Percentiles rank a stretch among this genome's conserved stretches.
Evolutionary conservation across 2,888 invertebrate species (phyloP).

Genomic region (Callinectes sapidus): DNA sequence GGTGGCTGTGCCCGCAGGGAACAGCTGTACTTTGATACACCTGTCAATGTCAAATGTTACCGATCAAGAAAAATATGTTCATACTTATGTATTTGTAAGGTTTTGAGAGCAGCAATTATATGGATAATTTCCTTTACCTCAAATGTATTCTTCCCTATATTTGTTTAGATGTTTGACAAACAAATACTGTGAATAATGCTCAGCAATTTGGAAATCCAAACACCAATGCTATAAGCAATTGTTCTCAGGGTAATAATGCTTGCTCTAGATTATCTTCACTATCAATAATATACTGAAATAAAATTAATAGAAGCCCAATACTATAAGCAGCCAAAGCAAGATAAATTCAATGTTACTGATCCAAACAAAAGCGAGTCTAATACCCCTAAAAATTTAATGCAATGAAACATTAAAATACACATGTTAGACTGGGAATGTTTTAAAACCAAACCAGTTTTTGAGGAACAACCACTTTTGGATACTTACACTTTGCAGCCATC

Average conservation of each 20-base stretch:
- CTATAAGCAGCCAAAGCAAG: not conserved
- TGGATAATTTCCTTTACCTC: not conserved
- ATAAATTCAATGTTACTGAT: not conserved
- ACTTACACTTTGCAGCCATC: conserved; percentile 94
- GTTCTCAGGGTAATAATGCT: not conserved
- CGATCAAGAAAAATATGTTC: not conserved
- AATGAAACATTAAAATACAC: not conserved
- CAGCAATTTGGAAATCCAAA: not conserved
- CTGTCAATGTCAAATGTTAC: conserved; percentile 77
- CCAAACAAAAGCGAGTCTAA: not conserved
- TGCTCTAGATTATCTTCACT: not conserved
- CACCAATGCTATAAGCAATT: not conserved
- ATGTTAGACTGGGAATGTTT: not conserved
- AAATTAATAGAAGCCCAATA: not conserved
- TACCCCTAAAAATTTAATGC: not conserved
- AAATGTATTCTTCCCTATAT: not conserved
- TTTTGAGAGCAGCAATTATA: not conserved
- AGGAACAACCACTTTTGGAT: conserved; percentile 36
- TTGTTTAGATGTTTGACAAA: not conserved
- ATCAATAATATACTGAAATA: not conserved
- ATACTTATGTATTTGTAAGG: not conserved
- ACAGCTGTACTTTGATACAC: conserved; percentile 85
- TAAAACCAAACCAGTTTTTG: not conserved
- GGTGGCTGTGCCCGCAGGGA: conserved; percentile 80
- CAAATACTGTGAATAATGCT: not conserved